These are phyloP conservation scores for Labeo calbasu DNA, from an alignment of 2,797 vertebrate genomes.

Conservation along the genomic window DNA sequence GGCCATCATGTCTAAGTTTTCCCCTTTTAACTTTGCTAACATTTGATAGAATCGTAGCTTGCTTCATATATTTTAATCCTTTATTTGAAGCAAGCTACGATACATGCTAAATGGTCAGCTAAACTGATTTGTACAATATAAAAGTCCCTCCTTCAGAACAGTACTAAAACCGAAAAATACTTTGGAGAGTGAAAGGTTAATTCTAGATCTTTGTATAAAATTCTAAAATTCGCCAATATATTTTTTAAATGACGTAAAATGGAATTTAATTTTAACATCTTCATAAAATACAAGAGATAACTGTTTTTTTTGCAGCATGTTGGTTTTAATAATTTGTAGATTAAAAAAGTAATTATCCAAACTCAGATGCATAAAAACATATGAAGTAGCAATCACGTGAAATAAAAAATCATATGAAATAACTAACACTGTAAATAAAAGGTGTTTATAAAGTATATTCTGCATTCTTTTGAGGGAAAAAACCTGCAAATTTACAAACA, in stretches of 20 bases:
- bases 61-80: background rate
- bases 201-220: background rate
- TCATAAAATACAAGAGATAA: background rate
- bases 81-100: slow-evolving; percentile 42
- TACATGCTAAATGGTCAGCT: background rate
- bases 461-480: too few relatives aligned
- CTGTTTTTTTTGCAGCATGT: background rate
- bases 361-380: background rate
- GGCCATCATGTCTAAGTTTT: background rate
- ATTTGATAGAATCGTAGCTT: background rate
- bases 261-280: background rate
- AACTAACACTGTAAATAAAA: background rate
- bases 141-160: slow-evolving; percentile 30
- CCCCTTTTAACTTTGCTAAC: background rate
- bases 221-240: background rate
- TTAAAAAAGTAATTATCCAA: background rate
- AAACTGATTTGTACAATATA: slow-evolving; percentile 47
- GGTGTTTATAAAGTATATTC: background rate
- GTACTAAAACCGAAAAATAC: background rate
- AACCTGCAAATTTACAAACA: background rate
- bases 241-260: background rate
- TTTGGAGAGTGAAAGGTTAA: background rate
- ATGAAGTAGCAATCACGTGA: background rate
- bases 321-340: background rate
- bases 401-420: too few relatives aligned